These are phyloP conservation scores for Poeciliopsis gracilis DNA, from an alignment of 2,797 vertebrate species.

Conservation along the genomic window DNA sequence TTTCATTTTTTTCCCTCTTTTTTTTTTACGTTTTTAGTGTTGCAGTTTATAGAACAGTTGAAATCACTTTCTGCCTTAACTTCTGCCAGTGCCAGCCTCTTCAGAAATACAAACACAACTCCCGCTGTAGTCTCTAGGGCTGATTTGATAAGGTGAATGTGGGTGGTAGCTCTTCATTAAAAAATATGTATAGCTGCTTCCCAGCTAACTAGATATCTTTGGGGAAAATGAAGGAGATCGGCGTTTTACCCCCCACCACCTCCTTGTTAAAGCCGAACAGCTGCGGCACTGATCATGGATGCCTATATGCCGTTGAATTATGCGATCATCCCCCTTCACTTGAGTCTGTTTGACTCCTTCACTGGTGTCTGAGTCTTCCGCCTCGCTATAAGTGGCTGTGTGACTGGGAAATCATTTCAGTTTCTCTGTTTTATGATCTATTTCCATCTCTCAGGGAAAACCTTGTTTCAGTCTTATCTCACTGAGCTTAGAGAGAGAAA, in stretches of 20 bases:
- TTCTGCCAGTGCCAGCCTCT: constrained; percentile 60
- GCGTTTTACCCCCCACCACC: constrained; percentile 66
- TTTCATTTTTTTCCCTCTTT: no score
- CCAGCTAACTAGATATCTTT: constrained; percentile 72
- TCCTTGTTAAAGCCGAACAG: constrained; percentile 66
- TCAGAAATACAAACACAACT: constrained; percentile 69
- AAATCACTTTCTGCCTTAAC: constrained; percentile 64
- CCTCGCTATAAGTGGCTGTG: constrained; percentile 70
- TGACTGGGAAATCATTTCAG: constrained; percentile 71
- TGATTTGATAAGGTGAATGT: constrained; percentile 70
- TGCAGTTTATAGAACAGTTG: constrained; percentile 55
- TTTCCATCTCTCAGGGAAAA: constrained; percentile 71
- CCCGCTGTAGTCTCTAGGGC: constrained; percentile 66
- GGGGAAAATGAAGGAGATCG: constrained; percentile 69
- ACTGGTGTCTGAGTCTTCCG: constrained; percentile 53
- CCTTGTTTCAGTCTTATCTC: constrained; percentile 50
- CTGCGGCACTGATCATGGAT: constrained; percentile 56
- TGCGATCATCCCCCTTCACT: constrained; percentile 63
- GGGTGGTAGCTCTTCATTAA: constrained; percentile 72
- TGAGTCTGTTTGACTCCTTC: constrained; percentile 70
- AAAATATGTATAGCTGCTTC: constrained; percentile 65
- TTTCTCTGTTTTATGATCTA: constrained; percentile 76
- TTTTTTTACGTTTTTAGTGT: constrained; percentile 6
- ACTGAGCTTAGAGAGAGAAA: constrained; percentile 64
- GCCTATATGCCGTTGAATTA: constrained; percentile 67